Evolutionary conservation across 2,797 vertebrate genomes (phyloP).

Genomic region (Dromococcyx pavoninus): DNA sequence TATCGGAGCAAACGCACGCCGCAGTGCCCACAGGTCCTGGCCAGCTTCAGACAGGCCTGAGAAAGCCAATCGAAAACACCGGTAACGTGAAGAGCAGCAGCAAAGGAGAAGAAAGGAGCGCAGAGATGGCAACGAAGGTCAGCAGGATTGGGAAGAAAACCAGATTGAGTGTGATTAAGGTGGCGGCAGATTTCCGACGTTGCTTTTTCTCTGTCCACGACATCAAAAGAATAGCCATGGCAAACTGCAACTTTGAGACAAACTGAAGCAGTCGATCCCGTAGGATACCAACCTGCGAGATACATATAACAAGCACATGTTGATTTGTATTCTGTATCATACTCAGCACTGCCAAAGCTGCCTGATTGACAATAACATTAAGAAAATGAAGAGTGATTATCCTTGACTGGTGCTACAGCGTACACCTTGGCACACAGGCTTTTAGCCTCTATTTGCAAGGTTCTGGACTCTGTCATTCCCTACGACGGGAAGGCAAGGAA

Average conservation of each 20-base stretch:
- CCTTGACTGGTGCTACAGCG: neutral
- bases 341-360: neutral
- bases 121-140: slow-evolving; percentile 82
- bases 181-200: slow-evolving; percentile 85
- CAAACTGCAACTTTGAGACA: slow-evolving; percentile 89
- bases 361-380: neutral
- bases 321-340: neutral
- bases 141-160: slow-evolving; percentile 87
- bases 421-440: fast-evolving
- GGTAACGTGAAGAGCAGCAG: slow-evolving; percentile 94
- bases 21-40: slow-evolving; percentile 86
- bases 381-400: neutral
- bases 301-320: fast-evolving
- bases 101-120: slow-evolving; percentile 90
- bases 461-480: neutral
- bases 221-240: slow-evolving; percentile 86
- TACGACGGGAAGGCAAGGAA: neutral
- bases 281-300: slow-evolving; percentile 85
- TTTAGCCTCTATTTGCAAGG: neutral
- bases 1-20: slow-evolving; percentile 90
- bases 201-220: slow-evolving; percentile 97
- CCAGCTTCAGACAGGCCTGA: slow-evolving; percentile 91
- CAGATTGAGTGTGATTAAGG: slow-evolving; percentile 86
- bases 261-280: slow-evolving; percentile 89
- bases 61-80: slow-evolving; percentile 93